phyloP scores from a whole-genome alignment of 2,888 invertebrate genomes.

The Harpagoxenus sublaevis region DNA sequence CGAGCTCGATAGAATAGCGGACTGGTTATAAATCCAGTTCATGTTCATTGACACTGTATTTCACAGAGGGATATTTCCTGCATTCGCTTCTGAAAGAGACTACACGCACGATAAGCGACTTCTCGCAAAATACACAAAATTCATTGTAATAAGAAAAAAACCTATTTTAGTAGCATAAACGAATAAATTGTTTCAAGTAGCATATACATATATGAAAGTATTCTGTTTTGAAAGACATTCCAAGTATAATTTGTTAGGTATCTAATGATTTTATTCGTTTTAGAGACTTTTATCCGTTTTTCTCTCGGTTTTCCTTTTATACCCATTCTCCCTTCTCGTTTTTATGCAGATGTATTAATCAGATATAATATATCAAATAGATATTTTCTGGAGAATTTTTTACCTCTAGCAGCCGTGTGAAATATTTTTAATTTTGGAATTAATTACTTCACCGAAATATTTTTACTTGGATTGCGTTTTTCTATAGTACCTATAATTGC shows the following conservation, averaged over 20 bases:
- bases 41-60: neutral
- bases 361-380: neutral
- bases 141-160: neutral
- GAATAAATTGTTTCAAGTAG: neutral
- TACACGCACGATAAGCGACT: neutral
- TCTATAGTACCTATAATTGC: neutral
- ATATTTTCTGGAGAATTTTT: neutral
- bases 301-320: neutral
- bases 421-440: neutral
- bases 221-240: neutral
- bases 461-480: neutral
- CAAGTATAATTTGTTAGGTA: neutral
- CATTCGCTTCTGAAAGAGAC: neutral
- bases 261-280: neutral
- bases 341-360: neutral
- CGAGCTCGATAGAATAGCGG: neutral
- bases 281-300: neutral
- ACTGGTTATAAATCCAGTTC: neutral
- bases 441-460: neutral
- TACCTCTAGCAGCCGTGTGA: neutral
- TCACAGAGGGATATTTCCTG: neutral
- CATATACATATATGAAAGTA: neutral
- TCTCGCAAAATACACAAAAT: neutral
- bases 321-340: neutral
- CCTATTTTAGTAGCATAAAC: neutral